phyloP scores from a whole-genome alignment of 64 coral and sea anemone species.

The Astreopora myriophthalma region DNA sequence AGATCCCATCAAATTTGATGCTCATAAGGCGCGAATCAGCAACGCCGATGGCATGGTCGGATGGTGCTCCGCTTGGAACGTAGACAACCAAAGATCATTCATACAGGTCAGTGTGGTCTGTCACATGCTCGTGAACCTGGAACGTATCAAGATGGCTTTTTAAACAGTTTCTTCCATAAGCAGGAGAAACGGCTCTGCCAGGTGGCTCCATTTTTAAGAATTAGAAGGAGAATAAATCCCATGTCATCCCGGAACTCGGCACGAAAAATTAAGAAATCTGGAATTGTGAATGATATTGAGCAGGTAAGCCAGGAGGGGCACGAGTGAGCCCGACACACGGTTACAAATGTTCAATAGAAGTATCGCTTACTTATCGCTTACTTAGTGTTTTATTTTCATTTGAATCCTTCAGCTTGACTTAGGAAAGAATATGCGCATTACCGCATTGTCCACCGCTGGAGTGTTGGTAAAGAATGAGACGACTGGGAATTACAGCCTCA shows the following conservation, averaged over 20 bases:
- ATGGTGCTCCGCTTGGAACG: constrained; percentile 70
- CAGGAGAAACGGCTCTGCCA: not conserved
- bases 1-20: constrained; percentile 30
- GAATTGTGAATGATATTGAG: not conserved
- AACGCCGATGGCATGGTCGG: constrained; percentile 39
- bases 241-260: not conserved
- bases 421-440: constrained; percentile 72
- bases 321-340: not conserved
- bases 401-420: constrained; percentile 70
- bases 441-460: constrained; percentile 71
- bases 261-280: not conserved
- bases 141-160: not conserved
- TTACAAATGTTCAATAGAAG: not conserved
- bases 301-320: not conserved
- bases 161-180: not conserved
- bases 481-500: constrained; percentile 37
- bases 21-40: constrained; percentile 64
- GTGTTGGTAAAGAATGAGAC: constrained; percentile 55
- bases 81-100: constrained; percentile 60
- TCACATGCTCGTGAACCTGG: not conserved
- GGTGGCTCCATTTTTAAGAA: not conserved
- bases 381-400: not conserved
- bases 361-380: not conserved
- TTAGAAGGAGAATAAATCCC: not conserved
- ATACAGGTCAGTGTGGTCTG: not conserved